phyloP scores from a whole-genome alignment of 2,888 invertebrate species.

The Mellilla xanthometata region DNA sequence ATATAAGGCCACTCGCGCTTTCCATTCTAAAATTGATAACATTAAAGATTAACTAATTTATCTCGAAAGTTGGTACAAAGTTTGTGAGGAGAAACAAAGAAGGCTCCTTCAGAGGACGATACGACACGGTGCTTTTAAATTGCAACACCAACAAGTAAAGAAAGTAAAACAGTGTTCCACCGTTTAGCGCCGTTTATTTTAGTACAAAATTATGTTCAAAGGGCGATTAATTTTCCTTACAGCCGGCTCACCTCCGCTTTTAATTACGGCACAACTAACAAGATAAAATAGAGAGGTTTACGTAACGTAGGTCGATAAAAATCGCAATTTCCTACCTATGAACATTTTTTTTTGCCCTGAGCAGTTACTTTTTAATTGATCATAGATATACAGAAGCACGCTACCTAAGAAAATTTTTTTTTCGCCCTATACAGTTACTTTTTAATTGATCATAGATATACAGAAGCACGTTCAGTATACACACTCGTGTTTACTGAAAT shows the following conservation, averaged over 20 bases:
- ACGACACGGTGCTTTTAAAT: slow-evolving; percentile 49
- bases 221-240: slow-evolving; percentile 45
- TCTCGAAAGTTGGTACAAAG: slow-evolving; percentile 60
- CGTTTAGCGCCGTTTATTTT: slow-evolving; percentile 50
- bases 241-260: slow-evolving; percentile 34
- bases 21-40: slow-evolving; percentile 63
- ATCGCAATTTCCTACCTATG: not conserved
- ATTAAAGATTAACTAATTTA: slow-evolving; percentile 76
- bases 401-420: no score
- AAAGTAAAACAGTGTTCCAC: slow-evolving; percentile 49
- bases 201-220: slow-evolving; percentile 52
- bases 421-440: slow-evolving; percentile 3
- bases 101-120: slow-evolving; percentile 42
- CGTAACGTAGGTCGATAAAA: slow-evolving; percentile 3
- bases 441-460: slow-evolving; percentile 16
- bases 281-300: slow-evolving; percentile 21
- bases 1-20: no score
- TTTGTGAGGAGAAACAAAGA: slow-evolving; percentile 63
- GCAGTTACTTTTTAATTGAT: slow-evolving; percentile 18
- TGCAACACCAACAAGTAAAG: slow-evolving; percentile 53
- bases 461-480: slow-evolving; percentile 22
- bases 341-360: not conserved
- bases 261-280: slow-evolving; percentile 28
- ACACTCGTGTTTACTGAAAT: slow-evolving; percentile 36
- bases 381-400: slow-evolving; percentile 5